Evolutionary conservation across 2,888 invertebrate genomes (phyloP).

Genomic region (Pegoplata infirma): DNA sequence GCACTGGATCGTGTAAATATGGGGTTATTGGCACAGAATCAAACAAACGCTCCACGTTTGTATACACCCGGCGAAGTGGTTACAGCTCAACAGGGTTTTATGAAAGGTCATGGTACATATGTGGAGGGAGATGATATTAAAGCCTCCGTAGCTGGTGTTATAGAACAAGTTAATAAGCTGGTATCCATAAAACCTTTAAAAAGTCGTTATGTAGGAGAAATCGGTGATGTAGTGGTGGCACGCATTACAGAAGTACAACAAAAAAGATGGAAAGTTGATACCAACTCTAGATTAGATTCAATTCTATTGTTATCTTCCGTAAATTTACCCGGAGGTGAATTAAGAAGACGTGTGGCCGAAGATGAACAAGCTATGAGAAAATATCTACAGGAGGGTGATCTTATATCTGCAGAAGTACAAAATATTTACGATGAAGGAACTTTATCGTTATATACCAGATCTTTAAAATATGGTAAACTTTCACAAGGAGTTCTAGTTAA

Average conservation of each 20-base stretch:
- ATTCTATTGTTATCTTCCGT: constrained; percentile 93
- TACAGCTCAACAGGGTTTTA: constrained; percentile 82
- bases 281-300: constrained; percentile 93
- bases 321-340: constrained; percentile 97
- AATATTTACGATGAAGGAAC: constrained; percentile 94
- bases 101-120: constrained; percentile 98
- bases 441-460: constrained; percentile 95
- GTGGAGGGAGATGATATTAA: constrained; percentile 89
- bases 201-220: constrained; percentile 93
- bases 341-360: constrained; percentile 94
- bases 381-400: constrained; percentile 95
- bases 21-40: constrained; percentile 77
- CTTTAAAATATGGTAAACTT: constrained; percentile 97
- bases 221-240: constrained; percentile 98
- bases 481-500: constrained; percentile 93
- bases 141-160: constrained; percentile 95
- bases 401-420: constrained; percentile 98
- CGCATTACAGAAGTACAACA: constrained; percentile 96
- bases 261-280: constrained; percentile 96
- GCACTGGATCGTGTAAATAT: constrained; percentile 83
- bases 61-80: constrained; percentile 94
- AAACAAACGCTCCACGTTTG: constrained; percentile 81
- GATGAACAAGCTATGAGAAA: constrained; percentile 99
- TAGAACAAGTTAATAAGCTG: constrained; percentile 96
- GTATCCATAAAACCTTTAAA: constrained; percentile 95